Evolutionary conservation across 2,888 invertebrate genomes (phyloP).

Genomic region (Hetaerina titia): DNA sequence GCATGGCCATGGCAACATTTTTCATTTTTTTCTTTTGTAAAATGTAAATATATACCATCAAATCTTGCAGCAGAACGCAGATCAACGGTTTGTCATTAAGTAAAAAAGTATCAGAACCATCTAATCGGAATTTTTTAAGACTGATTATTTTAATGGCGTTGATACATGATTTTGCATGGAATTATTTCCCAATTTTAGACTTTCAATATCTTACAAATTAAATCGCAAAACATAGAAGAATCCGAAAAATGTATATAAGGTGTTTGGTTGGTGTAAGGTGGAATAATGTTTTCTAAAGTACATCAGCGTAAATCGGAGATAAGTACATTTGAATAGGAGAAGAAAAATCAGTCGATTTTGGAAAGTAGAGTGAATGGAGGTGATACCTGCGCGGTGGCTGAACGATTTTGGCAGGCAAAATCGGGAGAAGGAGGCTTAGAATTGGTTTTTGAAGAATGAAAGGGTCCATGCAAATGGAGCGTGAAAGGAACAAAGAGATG

Average conservation of each 20-base stretch:
- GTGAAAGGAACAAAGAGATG: slow-evolving; percentile 29
- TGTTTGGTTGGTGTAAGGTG: not conserved
- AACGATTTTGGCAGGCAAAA: not conserved
- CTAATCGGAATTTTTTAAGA: no score
- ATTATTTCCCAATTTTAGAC: not conserved
- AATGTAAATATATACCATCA: no score
- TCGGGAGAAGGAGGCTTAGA: not conserved
- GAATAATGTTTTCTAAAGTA: not conserved
- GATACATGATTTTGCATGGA: no score
- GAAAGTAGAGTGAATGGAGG: not conserved
- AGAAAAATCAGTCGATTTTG: not conserved
- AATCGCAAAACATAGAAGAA: not conserved
- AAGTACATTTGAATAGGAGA: not conserved
- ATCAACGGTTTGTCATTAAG: no score
- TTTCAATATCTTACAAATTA: not conserved
- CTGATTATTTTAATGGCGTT: no score
- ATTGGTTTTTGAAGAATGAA: not conserved
- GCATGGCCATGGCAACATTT: no score
- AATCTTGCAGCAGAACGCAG: no score
- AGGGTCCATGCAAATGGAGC: slow-evolving; percentile 9
- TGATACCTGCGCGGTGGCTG: not conserved
- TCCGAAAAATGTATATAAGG: not conserved
- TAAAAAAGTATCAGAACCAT: no score
- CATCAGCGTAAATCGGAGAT: not conserved
- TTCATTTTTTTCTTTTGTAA: no score